Percentiles rank a stretch among this genome's conserved stretches.
Evolutionary conservation across 1,140 invertebrate species (phyloP).

Genomic region (Streblospio benedicti): DNA sequence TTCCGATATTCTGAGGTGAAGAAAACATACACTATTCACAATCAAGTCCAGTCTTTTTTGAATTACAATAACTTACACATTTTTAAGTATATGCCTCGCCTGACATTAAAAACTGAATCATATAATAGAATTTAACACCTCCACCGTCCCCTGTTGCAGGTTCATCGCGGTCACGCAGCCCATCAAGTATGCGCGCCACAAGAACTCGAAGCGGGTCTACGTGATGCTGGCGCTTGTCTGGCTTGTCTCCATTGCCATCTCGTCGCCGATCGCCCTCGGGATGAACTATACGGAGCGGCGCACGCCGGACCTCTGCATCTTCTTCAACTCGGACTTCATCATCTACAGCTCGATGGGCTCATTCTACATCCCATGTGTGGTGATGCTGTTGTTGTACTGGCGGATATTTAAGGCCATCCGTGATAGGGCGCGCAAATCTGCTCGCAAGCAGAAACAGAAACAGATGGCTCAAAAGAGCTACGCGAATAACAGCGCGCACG

Average conservation of each 20-base stretch:
- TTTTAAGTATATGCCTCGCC: no score
- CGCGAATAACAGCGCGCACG: no score
- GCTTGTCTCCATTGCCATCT: slow-evolving; percentile 90
- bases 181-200: slow-evolving; percentile 97
- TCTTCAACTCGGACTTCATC: slow-evolving; percentile 97
- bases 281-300: slow-evolving; percentile 58
- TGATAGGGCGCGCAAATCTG: slow-evolving; percentile 70
- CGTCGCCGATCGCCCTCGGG: slow-evolving; percentile 91
- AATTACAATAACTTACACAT: no score
- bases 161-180: slow-evolving; percentile 98
- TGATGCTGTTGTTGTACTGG: slow-evolving; percentile 98
- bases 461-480: neutral
- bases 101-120: no score
- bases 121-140: no score
- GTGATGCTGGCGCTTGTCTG: slow-evolving; percentile 93
- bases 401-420: slow-evolving; percentile 88
- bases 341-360: slow-evolving; percentile 94
- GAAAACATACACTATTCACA: no score
- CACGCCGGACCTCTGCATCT: slow-evolving; percentile 61
- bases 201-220: slow-evolving; percentile 89
- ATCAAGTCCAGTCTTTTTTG: no score
- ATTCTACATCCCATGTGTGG: slow-evolving; percentile 98
- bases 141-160: slow-evolving; percentile 53
- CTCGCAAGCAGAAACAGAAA: slow-evolving; percentile 58
- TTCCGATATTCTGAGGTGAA: no score